Conservation (phyloP, 2,113 vertebrate species). For the Vidua macroura region DNA sequence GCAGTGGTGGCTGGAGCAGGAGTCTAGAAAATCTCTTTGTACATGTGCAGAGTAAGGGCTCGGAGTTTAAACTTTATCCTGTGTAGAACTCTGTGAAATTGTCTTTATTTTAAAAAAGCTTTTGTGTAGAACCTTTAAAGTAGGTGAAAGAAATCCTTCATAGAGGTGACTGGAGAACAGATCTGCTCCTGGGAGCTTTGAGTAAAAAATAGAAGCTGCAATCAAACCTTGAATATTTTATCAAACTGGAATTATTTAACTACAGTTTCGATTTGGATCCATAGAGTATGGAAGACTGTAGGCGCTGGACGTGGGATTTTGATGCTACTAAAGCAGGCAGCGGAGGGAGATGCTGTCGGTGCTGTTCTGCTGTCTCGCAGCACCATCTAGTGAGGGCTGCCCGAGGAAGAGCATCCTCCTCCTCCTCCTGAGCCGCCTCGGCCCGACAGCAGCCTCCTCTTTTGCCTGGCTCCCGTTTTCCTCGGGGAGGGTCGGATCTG, state of each 20-base stretch:
- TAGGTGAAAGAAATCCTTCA: background rate
- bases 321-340: accelerated
- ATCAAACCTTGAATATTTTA: background rate
- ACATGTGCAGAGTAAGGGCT: background rate
- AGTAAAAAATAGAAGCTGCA: background rate
- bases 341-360: accelerated
- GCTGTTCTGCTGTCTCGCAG: background rate
- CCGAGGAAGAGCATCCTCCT: background rate
- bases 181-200: background rate
- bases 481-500: accelerated
- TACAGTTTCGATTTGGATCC: background rate
- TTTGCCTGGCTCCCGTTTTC: accelerated
- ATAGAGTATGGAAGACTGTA: accelerated
- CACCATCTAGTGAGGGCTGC: background rate
- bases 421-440: background rate
- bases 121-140: background rate
- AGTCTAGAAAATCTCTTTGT: background rate
- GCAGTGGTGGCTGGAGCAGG: background rate
- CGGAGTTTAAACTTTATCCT: background rate
- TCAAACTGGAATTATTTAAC: background rate
- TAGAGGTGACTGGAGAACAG: background rate
- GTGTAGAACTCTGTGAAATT: background rate
- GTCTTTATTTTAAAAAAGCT: background rate
- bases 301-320: background rate
- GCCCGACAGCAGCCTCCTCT: background rate